Evolutionary conservation across 2,113 vertebrate genomes (phyloP), one percentile per base, ranked within the genome.

Genomic region (Nothoprocta pentlandii): DNA sequence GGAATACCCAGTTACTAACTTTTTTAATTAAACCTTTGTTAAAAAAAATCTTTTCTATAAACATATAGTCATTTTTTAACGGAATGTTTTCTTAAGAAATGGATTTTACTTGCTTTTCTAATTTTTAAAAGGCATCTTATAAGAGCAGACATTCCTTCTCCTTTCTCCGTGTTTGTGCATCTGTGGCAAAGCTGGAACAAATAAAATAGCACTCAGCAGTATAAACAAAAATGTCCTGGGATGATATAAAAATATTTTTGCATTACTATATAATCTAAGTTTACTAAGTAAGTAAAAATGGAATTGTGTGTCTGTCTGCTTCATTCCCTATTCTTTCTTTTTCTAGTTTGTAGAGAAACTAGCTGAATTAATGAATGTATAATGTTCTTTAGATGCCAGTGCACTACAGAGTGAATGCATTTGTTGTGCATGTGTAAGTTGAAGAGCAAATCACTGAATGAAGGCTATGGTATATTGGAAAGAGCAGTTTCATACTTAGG

Each of bases 1-100:
- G 95, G 87, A 97, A 97, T 96, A 97, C 79, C 82, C 78, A 95
- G 85, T 94, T 96, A 97, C 80, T 97, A 97, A 97, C 80, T 91
- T 97, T 96, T 93, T 5, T 74, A 97, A 97, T 97, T 96, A 97
- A 98, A 97, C 91, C 91, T 97, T 98, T 96, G 69, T 97, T 94
- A 77, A 94, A 96, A 39, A 95, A 95, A 96, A 92, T 82, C 71
- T 95, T 97, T 96, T 93, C 95, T 93, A 93, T 89, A 97, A 96
- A 85, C 92, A 95, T 91, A 96, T 34, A 95, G 93, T 97, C 93
- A 97, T 95, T 94, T 97, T 93, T 87, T 68, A 94, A 90, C 80
- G 21, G 62, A 76, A 87, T 93, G 86, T 94, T 82, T 94, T 21
- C 68, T 85, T 80, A 92, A 93, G 91, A 97, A 94, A 71, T 59